These are phyloP conservation scores for Cliona cf. orientalis DNA, from an alignment of 37 sponge, comb jelly and placozoan genomes.

Conservation along the genomic window DNA sequence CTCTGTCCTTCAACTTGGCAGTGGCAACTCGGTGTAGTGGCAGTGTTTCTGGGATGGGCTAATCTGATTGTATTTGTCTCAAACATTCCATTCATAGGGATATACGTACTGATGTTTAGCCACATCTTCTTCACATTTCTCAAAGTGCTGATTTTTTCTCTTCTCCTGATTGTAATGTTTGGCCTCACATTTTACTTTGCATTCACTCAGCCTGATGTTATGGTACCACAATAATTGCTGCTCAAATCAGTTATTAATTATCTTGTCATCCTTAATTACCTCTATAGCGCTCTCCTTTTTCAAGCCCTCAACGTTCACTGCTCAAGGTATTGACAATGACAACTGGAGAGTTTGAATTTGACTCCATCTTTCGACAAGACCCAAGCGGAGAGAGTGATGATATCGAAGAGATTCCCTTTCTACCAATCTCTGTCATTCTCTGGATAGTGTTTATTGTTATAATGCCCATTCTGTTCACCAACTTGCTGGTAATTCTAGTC, in stretches of 20 bases:
- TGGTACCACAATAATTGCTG: too few relatives aligned
- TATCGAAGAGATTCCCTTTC: slow-evolving; percentile 37
- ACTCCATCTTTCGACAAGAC: slow-evolving; percentile 67
- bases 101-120: slow-evolving; percentile 94
- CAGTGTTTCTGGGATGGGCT: slow-evolving; percentile 81
- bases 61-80: slow-evolving; percentile 71
- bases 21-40: too few relatives aligned
- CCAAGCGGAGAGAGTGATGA: slow-evolving; percentile 11
- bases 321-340: slow-evolving; percentile 91
- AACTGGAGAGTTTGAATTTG: slow-evolving; percentile 96
- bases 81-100: slow-evolving; percentile 73
- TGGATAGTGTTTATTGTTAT: slow-evolving; percentile 92
- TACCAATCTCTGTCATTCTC: slow-evolving; percentile 59
- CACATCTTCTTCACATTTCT: slow-evolving; percentile 84
- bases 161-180: slow-evolving; percentile 85
- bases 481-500: slow-evolving; percentile 83
- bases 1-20: too few relatives aligned
- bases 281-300: slow-evolving; percentile 57
- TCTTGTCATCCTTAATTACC: background rate
- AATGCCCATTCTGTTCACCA: slow-evolving; percentile 95
- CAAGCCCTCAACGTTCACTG: slow-evolving; percentile 68
- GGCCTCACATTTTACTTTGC: slow-evolving; percentile 89
- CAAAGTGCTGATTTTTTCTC: slow-evolving; percentile 70
- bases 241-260: too few relatives aligned
- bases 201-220: slow-evolving; percentile 49